A percentile compares a stretch with the other conserved stretches of the same genome.
These are phyloP conservation scores for Agrochola litura DNA, from an alignment of 2,888 invertebrate genomes.

Conservation along the genomic window DNA sequence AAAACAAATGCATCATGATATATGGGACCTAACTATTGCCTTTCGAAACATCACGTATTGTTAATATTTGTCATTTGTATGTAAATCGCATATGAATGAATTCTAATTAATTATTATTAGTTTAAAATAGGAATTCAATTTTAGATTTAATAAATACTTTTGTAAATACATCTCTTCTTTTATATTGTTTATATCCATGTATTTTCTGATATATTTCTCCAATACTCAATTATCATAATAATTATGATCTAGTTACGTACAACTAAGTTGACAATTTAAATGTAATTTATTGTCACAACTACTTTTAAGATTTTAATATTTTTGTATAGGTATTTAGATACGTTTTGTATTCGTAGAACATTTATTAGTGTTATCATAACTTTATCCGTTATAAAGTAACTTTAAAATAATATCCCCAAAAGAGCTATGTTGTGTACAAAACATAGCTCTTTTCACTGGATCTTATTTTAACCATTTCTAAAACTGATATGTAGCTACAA, in stretches of 20 bases:
- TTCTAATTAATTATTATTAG: conserved; percentile 32
- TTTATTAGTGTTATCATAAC: conserved; percentile 65
- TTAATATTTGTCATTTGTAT: conserved; percentile 54
- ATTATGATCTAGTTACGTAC: conserved; percentile 62
- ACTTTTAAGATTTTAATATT: conserved; percentile 62
- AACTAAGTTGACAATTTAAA: conserved; percentile 70
- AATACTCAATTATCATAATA: conserved; percentile 71
- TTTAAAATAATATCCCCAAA: conserved; percentile 63
- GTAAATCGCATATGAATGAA: conserved; percentile 53
- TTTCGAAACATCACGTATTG: conserved; percentile 40
- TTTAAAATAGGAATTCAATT: conserved; percentile 49
- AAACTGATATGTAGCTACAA: conserved; percentile 69
- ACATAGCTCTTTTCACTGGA: conserved; percentile 60
- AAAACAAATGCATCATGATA: conserved; percentile 15
- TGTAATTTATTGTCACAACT: conserved; percentile 74
- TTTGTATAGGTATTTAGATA: conserved; percentile 64
- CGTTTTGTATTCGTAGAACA: conserved; percentile 62
- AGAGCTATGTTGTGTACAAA: conserved; percentile 58
- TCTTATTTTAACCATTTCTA: conserved; percentile 60
- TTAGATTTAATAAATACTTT: conserved; percentile 59
- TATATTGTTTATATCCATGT: conserved; percentile 50
- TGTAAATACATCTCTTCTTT: conserved; percentile 70
- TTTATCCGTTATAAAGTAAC: conserved; percentile 57
- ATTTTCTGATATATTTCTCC: conserved; percentile 66
- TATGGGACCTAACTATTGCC: conserved; percentile 18